These are phyloP conservation scores for Amphipoea oculea DNA, from an alignment of 2,888 invertebrate genomes.

Conservation along the genomic window DNA sequence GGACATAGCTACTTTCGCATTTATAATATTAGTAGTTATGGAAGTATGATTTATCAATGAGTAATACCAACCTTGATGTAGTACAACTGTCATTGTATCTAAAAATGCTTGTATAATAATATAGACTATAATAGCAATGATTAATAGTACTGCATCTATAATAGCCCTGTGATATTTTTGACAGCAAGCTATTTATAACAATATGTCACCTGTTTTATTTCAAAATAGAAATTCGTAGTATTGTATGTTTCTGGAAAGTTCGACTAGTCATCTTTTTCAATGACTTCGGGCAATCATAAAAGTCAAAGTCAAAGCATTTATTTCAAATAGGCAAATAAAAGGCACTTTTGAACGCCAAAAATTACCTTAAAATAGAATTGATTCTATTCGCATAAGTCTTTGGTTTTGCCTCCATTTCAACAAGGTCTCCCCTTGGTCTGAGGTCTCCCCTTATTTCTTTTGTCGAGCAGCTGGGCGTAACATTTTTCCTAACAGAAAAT, in stretches of 20 bases:
- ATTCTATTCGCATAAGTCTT: no score
- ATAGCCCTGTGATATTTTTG: constrained; percentile 31
- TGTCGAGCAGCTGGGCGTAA: neutral
- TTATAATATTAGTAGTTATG: neutral
- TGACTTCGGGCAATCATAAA: neutral
- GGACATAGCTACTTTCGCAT: neutral
- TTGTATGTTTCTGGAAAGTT: constrained; percentile 13
- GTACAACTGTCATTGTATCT: constrained; percentile 18
- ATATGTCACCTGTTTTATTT: constrained; percentile 18
- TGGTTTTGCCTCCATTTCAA: constrained; percentile 6
- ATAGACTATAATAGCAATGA: constrained; percentile 40
- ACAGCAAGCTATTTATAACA: constrained; percentile 40
- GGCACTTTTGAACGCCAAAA: no score
- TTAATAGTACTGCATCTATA: constrained; percentile 32
- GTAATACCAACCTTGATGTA: constrained; percentile 17
- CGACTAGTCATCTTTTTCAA: neutral
- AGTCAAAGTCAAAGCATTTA: no score
- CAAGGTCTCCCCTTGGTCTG: no score
- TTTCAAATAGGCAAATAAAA: no score
- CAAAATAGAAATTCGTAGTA: constrained; percentile 5
- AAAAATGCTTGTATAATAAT: constrained; percentile 28
- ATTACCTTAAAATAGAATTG: no score
- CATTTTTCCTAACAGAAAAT: neutral
- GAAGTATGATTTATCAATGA: constrained; percentile 18
- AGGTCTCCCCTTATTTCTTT: neutral